A percentile compares a stretch with the other conserved stretches of the same genome.
These are phyloP conservation scores for Psittacula cyanocephala DNA, from an alignment of 2,113 vertebrate species.

Conservation along the genomic window DNA sequence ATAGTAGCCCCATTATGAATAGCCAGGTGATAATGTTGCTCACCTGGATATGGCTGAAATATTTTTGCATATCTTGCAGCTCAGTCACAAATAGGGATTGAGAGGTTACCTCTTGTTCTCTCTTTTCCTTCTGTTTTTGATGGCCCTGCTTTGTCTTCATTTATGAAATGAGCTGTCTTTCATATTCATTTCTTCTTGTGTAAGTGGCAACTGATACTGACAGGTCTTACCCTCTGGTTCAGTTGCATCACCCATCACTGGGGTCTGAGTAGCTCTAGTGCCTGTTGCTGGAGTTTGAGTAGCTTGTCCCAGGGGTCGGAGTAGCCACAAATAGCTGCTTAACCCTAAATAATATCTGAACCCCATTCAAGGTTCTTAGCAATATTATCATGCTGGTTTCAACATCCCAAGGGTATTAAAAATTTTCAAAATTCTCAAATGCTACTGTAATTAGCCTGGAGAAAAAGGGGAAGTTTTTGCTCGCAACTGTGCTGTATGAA, in stretches of 20 bases:
- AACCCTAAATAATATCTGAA: not conserved
- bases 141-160: not conserved
- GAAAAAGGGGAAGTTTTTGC: not conserved
- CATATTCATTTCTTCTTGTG: not conserved
- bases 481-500: not conserved
- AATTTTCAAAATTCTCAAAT: not conserved
- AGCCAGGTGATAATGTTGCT: not conserved
- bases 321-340: not conserved
- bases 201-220: not conserved
- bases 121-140: not conserved
- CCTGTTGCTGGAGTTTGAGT: not conserved
- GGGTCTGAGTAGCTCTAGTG: not conserved
- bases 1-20: not conserved
- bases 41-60: not conserved
- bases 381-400: not conserved
- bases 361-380: not conserved
- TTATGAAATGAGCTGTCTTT: not conserved
- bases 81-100: fast-evolving
- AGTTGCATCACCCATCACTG: not conserved
- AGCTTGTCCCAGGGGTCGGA: not conserved
- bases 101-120: not conserved
- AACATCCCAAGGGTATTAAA: not conserved
- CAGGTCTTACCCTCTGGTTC: not conserved
- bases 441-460: not conserved
- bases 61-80: not conserved